A percentile compares a stretch with the other conserved stretches of the same genome.
phyloP scores from a whole-genome alignment of 2,888 invertebrate genomes.

The Mystacides longicornis region DNA sequence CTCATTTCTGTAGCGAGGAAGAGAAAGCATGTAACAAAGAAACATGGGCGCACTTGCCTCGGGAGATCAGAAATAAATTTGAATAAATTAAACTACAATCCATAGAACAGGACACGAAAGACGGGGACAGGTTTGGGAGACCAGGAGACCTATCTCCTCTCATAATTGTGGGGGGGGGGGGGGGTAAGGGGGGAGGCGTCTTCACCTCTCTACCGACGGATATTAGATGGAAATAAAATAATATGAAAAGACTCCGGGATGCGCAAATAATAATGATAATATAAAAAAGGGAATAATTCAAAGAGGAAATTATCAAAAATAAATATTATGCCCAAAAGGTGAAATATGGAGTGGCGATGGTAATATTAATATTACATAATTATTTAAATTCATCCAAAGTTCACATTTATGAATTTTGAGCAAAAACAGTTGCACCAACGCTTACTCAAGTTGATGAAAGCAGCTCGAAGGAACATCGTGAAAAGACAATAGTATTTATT shows the following conservation, averaged over 20 bases:
- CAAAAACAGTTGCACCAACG: no score
- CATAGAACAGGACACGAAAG: not conserved
- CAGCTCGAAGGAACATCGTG: no score
- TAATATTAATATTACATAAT: no score
- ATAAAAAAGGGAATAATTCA: not conserved
- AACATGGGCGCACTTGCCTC: not conserved
- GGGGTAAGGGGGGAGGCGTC: not conserved
- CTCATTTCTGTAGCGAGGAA: not conserved
- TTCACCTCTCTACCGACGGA: not conserved
- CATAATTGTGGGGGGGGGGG: no score
- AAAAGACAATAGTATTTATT: no score
- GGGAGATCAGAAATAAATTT: not conserved
- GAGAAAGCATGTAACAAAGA: not conserved
- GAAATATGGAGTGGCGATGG: no score
- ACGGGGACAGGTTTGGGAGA: no score
- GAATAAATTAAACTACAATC: not conserved
- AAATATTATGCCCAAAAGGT: not conserved
- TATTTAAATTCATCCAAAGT: no score
- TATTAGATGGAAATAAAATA: not conserved
- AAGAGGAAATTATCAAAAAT: not conserved
- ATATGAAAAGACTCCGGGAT: not conserved
- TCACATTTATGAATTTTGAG: no score
- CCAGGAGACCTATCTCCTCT: no score
- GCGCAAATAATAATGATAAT: not conserved
- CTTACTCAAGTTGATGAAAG: no score